Evolutionary conservation across 1,140 invertebrate genomes (phyloP), one percentile per base, ranked within the genome.

Genomic region (Helicoverpa armigera): DNA sequence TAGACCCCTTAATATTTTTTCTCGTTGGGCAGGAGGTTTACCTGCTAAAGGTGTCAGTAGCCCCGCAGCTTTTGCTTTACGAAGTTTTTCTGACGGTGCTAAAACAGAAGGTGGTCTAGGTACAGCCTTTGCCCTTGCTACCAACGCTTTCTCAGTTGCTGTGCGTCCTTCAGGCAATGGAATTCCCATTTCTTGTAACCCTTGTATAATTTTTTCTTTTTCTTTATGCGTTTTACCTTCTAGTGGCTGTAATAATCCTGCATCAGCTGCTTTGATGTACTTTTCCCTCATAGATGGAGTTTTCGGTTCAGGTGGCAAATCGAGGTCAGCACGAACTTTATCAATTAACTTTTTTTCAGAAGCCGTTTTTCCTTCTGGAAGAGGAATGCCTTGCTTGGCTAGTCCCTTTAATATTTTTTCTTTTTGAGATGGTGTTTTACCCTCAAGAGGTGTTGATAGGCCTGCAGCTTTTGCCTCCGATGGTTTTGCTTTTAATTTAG

Each of bases 171-270:
- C 84, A 23, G 87, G 87, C 0, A 89, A 63, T 10, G 83, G 82
- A 9, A 87, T 11, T 14, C 87, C 86, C 29, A 29, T 48, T 48
- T 80, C 65, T 4, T 76, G 82, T 14, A 82, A 53, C 18, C 74
- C 81, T 63, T 82, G 74, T 29, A 91, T 51, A 31, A 86, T 88
- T 69, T 86, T 88, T 83, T 90, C 86, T 81, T 86, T 89, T 84
- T 90, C 79, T 0, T 48, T 43, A 0, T 65, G 61, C 10, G 82
- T 70, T 86, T 91, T 91, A 3, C 81, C 85, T 82, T 87, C 77
- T 29, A 89, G 35, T 11, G 88, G 82, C 7, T 84, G 83, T 14
- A 89, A 65, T n/a, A 87, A 12, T 18, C 84, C 86, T 3, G 75
- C 80, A 13, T 75, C 78, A 56, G 67, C 70, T 3, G 84, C 84